phyloP scores from a whole-genome alignment of 2,888 invertebrate genomes.

The Tipula unca region DNA sequence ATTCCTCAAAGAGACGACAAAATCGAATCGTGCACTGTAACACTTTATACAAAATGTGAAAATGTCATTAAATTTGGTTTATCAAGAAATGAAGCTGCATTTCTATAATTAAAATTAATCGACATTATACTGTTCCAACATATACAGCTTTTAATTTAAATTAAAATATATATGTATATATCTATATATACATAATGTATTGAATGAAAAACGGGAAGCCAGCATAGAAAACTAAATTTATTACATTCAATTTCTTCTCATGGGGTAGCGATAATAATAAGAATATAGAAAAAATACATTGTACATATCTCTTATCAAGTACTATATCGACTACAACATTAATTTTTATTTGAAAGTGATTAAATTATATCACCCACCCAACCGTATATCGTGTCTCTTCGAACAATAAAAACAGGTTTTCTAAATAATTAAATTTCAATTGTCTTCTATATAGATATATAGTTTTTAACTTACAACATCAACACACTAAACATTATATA shows the following conservation, averaged over 20 bases:
- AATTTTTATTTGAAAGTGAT: background rate
- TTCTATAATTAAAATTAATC: background rate
- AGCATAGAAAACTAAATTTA: background rate
- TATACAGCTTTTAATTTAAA: background rate
- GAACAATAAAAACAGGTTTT: background rate
- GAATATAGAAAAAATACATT: background rate
- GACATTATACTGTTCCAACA: background rate
- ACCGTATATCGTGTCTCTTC: background rate
- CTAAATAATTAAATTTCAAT: slow-evolving; percentile 14
- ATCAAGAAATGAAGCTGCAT: background rate
- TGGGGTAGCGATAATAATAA: background rate
- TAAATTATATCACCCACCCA: background rate
- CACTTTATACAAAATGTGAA: background rate
- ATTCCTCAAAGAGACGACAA: too few relatives aligned
- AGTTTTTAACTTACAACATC: background rate
- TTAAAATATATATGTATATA: background rate
- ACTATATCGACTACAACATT: background rate
- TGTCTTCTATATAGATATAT: too few relatives aligned
- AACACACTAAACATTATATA: background rate
- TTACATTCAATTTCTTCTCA: background rate
- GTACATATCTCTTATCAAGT: background rate
- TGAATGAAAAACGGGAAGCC: background rate
- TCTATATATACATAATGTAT: too few relatives aligned
- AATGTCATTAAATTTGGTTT: background rate
- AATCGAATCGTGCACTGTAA: too few relatives aligned